Conservation (phyloP, 2,888 invertebrate genomes). For the Drosophila trichaetosa region DNA sequence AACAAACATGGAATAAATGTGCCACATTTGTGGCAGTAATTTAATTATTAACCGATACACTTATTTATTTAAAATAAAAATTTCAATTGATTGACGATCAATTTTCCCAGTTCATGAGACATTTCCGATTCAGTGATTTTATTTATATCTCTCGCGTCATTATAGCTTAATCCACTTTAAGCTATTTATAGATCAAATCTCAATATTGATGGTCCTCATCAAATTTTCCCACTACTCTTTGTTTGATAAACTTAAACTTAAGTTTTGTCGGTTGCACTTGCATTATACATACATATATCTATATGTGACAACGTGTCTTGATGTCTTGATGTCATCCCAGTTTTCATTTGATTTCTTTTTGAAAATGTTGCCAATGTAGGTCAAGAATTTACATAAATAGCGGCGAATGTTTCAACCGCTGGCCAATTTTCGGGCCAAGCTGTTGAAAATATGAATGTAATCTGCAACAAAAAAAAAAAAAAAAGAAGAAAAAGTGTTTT, state of each 20-base stretch:
- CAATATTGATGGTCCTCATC: not conserved
- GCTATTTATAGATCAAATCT: not conserved
- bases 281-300: not conserved
- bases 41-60: not conserved
- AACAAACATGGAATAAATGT: not conserved
- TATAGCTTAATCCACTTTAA: not conserved
- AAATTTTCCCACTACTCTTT: not conserved
- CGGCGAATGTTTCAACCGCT: slow-evolving; percentile 37
- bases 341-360: slow-evolving; percentile 5
- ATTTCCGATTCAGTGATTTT: not conserved
- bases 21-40: not conserved
- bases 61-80: not conserved
- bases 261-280: slow-evolving; percentile 10
- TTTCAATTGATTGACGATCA: not conserved
- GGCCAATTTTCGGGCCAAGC: slow-evolving; percentile 45
- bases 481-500: slow-evolving; percentile 18
- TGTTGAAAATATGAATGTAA: slow-evolving; percentile 54
- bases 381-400: slow-evolving; percentile 56
- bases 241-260: not conserved
- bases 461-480: slow-evolving; percentile 12
- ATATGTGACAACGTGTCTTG: slow-evolving; percentile 4
- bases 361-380: slow-evolving; percentile 36
- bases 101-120: not conserved
- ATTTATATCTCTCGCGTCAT: not conserved
- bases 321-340: slow-evolving; percentile 9